These are phyloP conservation scores for Eulithis prunata DNA, from an alignment of 2,888 invertebrate species.

Conservation along the genomic window DNA sequence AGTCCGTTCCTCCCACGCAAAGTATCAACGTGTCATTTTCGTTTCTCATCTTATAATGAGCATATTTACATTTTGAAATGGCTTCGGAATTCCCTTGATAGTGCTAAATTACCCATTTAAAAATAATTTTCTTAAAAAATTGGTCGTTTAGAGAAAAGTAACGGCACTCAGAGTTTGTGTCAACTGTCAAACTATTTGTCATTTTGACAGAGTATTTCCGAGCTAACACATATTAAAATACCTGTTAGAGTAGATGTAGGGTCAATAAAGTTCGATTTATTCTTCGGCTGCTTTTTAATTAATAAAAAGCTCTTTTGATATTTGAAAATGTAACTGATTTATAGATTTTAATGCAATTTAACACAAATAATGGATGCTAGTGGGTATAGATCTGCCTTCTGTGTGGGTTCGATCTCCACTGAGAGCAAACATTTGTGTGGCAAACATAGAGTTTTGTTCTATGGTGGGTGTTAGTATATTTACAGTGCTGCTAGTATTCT, in stretches of 20 bases:
- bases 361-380: not conserved
- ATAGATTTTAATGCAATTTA: constrained; percentile 3
- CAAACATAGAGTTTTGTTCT: no score
- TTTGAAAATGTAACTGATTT: constrained; percentile 12
- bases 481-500: no score
- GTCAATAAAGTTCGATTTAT: constrained; percentile 10
- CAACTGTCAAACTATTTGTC: constrained; percentile 55
- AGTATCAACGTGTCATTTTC: constrained; percentile 26
- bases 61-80: constrained; percentile 41
- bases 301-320: constrained; percentile 6
- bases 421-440: no score
- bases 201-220: constrained; percentile 57
- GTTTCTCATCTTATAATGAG: constrained; percentile 42
- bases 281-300: constrained; percentile 6
- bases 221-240: constrained; percentile 23
- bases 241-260: not conserved
- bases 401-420: no score
- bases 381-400: no score
- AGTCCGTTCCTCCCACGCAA: constrained; percentile 22
- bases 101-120: constrained; percentile 32
- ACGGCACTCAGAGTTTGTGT: constrained; percentile 35
- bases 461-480: no score
- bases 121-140: constrained; percentile 37
- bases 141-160: constrained; percentile 39
- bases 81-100: constrained; percentile 41